Evolutionary conservation across 2,888 invertebrate genomes (phyloP).

Genomic region (Oscheius sp.): DNA sequence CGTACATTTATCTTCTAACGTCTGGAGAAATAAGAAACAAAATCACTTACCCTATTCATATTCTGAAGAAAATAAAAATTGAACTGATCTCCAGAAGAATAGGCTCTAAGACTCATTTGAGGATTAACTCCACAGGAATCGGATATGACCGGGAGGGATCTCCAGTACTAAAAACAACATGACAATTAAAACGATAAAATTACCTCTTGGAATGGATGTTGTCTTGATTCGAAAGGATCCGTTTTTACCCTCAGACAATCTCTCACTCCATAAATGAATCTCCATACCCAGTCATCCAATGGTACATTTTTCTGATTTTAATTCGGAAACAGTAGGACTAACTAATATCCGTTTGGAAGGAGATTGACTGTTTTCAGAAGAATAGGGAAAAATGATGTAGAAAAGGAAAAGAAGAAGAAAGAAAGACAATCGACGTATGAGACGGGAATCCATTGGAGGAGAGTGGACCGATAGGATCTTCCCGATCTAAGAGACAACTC

Average conservation of each 20-base stretch:
- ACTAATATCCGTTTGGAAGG: not conserved
- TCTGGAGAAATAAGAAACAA: not conserved
- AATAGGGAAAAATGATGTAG: not conserved
- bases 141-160: constrained; percentile 1
- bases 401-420: not conserved
- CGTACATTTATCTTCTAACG: not conserved
- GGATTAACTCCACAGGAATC: constrained; percentile 20
- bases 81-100: not conserved
- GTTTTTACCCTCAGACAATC: not conserved
- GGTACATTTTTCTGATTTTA: constrained; percentile 12
- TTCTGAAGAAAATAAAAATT: constrained; percentile 11
- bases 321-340: too few species aligned
- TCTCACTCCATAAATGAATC: constrained; percentile 17
- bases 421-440: not conserved
- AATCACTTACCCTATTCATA: constrained; percentile 11
- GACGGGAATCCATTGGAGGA: not conserved
- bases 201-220: constrained; percentile 2
- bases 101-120: constrained; percentile 21
- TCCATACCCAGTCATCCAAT: constrained; percentile 9
- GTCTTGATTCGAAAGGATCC: not conserved
- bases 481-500: too few species aligned
- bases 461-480: not conserved
- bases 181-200: not conserved
- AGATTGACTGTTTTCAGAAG: not conserved
- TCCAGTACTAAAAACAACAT: constrained; percentile 8